phyloP scores from a whole-genome alignment of 2,888 invertebrate species.

The Phengaris arion region DNA sequence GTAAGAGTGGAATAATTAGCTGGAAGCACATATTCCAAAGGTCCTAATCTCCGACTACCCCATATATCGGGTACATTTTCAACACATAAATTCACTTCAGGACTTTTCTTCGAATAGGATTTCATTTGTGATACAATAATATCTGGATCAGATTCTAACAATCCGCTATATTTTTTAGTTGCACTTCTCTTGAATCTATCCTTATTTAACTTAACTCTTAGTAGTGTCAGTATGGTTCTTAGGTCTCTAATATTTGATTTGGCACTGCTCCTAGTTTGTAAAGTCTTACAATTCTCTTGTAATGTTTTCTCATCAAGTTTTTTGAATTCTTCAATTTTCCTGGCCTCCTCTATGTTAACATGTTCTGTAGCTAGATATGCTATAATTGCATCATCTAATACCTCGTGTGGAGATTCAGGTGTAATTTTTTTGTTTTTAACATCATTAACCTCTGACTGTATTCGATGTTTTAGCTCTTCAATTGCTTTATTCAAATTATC shows the following conservation, averaged over 20 bases:
- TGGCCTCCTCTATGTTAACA: conserved; percentile 43
- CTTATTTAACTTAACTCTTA: conserved; percentile 54
- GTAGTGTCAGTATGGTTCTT: conserved; percentile 51
- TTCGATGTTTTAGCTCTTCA: conserved; percentile 58
- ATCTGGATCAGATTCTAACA: conserved; percentile 42
- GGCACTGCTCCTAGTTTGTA: not conserved
- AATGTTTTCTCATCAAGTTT: conserved; percentile 30
- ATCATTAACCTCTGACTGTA: conserved; percentile 50
- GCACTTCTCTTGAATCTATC: conserved; percentile 47
- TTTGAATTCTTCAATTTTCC: conserved; percentile 36
- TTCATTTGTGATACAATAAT: conserved; percentile 48
- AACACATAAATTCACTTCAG: conserved; percentile 39
- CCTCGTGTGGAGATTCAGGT: conserved; percentile 48
- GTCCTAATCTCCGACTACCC: conserved; percentile 47
- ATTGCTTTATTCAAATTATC: conserved; percentile 58
- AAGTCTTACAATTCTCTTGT: conserved; percentile 32
- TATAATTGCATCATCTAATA: conserved; percentile 59
- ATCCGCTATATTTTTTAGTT: conserved; percentile 44
- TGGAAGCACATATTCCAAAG: conserved; percentile 53
- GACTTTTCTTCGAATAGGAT: conserved; percentile 56
- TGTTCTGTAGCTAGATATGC: conserved; percentile 51
- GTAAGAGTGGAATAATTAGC: conserved; percentile 61
- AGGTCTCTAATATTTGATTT: conserved; percentile 50
- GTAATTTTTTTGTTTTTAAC: conserved; percentile 49
- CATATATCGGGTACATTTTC: conserved; percentile 52